A percentile compares a stretch with the other conserved stretches of the same genome.
These are phyloP conservation scores for Numenius arquata DNA, from an alignment of 2,113 vertebrate genomes.

Conservation along the genomic window DNA sequence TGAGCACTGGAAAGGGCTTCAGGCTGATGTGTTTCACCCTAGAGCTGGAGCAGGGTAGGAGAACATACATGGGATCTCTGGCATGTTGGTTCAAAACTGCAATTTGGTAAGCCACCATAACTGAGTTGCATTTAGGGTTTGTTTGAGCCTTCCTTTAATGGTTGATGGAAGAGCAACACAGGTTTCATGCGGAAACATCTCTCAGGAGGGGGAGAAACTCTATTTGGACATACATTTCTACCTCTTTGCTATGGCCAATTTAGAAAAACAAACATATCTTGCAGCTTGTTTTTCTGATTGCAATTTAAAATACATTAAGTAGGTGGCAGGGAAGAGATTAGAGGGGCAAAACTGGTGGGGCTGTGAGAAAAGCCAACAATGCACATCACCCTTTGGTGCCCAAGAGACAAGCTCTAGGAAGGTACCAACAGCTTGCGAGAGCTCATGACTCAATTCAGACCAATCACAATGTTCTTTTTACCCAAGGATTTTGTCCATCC, in stretches of 20 bases:
- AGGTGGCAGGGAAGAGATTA: rapidly evolving
- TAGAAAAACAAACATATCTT: neutral
- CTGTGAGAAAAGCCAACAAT: neutral
- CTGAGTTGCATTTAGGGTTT: no score
- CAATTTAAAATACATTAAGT: neutral
- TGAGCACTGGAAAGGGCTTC: neutral
- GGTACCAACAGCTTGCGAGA: neutral
- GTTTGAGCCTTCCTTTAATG: neutral
- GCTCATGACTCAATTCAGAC: neutral
- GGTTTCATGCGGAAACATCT: neutral
- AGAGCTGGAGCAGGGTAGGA: neutral
- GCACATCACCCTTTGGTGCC: rapidly evolving
- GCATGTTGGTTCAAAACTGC: rapidly evolving
- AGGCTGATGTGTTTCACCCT: neutral
- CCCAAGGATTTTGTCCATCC: neutral
- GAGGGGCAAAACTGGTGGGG: neutral
- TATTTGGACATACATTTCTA: neutral
- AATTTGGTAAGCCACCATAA: rapidly evolving
- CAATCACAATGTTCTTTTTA: neutral
- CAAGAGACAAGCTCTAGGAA: neutral
- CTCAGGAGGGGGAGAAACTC: neutral
- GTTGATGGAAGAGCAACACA: neutral
- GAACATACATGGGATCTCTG: neutral
- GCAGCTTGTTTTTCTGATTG: neutral
- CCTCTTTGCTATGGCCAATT: neutral